A percentile compares a stretch with the other conserved stretches of the same genome.
Conservation (phyloP, 2,888 invertebrate species). For the Drosophila putrida region DNA sequence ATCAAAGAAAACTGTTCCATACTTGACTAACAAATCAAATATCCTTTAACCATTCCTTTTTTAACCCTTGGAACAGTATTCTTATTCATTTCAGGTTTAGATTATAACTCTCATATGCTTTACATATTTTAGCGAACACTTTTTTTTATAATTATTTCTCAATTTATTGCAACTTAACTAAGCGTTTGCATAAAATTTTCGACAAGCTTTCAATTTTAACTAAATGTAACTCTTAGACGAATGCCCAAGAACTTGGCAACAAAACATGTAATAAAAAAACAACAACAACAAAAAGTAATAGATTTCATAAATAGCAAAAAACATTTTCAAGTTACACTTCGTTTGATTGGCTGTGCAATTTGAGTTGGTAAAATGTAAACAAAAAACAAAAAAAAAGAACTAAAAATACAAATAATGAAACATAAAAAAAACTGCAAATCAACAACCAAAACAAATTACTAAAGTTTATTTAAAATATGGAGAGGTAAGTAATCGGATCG, state of each 20-base stretch:
- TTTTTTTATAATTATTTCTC: constrained; percentile 30
- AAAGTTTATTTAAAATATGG: constrained; percentile 50
- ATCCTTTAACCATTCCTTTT: not conserved
- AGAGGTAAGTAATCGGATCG: constrained; percentile 75
- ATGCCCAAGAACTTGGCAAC: constrained; percentile 46
- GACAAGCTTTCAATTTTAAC: constrained; percentile 60
- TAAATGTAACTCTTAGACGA: constrained; percentile 51
- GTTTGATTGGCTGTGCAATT: constrained; percentile 62
- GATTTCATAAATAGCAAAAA: constrained; percentile 29
- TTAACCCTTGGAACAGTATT: constrained; percentile 30
- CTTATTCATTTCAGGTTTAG: constrained; percentile 22
- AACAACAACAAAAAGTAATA: constrained; percentile 16
- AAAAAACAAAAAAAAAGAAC: constrained; percentile 12
- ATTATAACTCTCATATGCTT: constrained; percentile 32
- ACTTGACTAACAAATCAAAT: not conserved
- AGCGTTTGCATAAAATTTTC: constrained; percentile 56
- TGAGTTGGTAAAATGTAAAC: constrained; percentile 62
- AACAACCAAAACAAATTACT: constrained; percentile 42
- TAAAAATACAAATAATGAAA: constrained; percentile 46
- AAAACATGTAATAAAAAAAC: constrained; percentile 18
- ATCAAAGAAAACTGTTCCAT: constrained; percentile 11
- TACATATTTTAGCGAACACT: constrained; percentile 29
- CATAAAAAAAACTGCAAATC: constrained; percentile 29
- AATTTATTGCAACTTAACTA: constrained; percentile 36
- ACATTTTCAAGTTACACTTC: constrained; percentile 47